Evolutionary conservation across 2,797 vertebrate species (phyloP).

Genomic region (Tangara arthus): DNA sequence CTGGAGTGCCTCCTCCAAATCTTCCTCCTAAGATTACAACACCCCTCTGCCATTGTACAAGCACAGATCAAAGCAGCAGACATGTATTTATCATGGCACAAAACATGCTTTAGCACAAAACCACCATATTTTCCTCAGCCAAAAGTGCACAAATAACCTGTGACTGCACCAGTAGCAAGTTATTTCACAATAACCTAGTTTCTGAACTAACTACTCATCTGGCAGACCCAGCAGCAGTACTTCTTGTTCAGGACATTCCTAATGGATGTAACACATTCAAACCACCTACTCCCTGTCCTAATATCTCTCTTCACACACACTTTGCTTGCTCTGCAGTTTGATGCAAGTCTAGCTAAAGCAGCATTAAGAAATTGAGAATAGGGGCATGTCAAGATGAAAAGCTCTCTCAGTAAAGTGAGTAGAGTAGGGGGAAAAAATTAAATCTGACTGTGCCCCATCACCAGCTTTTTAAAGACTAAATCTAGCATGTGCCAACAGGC

Average conservation of each 20-base stretch:
- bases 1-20: background rate
- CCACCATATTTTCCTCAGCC: background rate
- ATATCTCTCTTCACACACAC: background rate
- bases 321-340: background rate
- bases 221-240: background rate
- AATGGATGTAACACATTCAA: background rate
- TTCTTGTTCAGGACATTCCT: background rate
- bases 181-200: background rate
- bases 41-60: background rate
- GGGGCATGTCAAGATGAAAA: background rate
- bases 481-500: background rate
- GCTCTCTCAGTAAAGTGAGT: background rate
- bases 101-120: background rate
- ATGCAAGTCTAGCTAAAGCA: background rate
- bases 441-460: background rate
- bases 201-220: background rate
- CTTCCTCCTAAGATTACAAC: background rate
- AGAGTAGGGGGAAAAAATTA: background rate
- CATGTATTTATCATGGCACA: background rate
- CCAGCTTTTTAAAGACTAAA: slow-evolving; percentile 6
- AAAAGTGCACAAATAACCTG: background rate
- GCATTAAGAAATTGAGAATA: background rate
- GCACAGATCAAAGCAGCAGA: background rate
- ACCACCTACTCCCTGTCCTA: background rate
- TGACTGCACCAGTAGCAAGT: background rate